These are phyloP conservation scores for Aphelenchoides fujianensis DNA, from an alignment of 1,140 invertebrate species.

Conservation along the genomic window DNA sequence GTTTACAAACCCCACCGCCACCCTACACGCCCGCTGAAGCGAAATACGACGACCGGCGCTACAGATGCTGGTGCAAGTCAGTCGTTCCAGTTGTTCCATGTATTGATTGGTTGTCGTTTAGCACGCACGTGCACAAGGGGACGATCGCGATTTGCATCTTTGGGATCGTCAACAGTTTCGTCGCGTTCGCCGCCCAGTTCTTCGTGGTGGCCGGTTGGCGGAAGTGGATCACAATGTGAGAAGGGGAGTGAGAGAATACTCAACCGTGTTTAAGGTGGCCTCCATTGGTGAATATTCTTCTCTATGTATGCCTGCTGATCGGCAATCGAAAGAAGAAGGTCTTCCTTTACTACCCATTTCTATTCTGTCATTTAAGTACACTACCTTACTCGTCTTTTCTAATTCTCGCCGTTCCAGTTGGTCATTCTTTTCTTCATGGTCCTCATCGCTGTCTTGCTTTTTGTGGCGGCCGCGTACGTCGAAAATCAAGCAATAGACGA, in stretches of 20 bases:
- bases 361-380: neutral
- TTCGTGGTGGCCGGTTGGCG: neutral
- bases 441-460: neutral
- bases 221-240: neutral
- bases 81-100: no score
- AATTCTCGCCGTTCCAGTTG: neutral
- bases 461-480: neutral
- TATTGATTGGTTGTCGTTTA: no score
- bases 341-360: neutral
- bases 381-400: no score
- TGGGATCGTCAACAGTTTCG: constrained; percentile 18
- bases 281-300: neutral
- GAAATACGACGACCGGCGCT: no score
- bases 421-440: neutral
- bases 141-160: neutral
- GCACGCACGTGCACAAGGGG: no score
- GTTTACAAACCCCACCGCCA: no score
- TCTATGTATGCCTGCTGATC: neutral
- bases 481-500: no score
- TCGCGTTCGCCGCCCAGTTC: constrained; percentile 13
- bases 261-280: no score
- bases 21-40: no score
- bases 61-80: no score
- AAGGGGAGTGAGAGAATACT: no score
- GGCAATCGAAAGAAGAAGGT: neutral